A percentile compares a stretch with the other conserved stretches of the same genome.
These are phyloP conservation scores for Crossaster papposus DNA, from an alignment of 53 echinoderm and acorn worm species.

Conservation along the genomic window DNA sequence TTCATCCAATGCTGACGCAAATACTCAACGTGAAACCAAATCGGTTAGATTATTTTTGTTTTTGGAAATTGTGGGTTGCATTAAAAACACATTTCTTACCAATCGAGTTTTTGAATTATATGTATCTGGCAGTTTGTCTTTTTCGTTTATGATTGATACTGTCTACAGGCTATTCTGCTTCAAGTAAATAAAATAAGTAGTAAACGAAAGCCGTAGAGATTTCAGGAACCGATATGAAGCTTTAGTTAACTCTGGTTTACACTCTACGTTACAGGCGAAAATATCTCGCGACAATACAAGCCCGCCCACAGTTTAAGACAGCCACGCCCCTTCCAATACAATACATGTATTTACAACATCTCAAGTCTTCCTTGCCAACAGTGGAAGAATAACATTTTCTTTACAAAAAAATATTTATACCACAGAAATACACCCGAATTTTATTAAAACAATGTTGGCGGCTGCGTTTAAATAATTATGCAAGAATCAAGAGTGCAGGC, in stretches of 20 bases:
- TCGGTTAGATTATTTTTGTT: too few species aligned
- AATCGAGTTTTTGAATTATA: too few species aligned
- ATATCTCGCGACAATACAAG: neutral
- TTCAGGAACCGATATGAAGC: too few species aligned
- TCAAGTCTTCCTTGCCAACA: neutral
- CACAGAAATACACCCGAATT: conserved; percentile 34
- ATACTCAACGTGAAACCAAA: too few species aligned
- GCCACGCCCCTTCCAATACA: neutral
- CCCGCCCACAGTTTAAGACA: neutral
- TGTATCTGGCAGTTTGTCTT: too few species aligned
- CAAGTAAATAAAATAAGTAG: too few species aligned
- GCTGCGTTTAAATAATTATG: conserved; percentile 17
- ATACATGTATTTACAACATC: conserved; percentile 22
- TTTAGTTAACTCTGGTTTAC: neutral
- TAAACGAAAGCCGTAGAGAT: too few species aligned
- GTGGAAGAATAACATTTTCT: conserved; percentile 16
- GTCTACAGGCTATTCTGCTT: too few species aligned
- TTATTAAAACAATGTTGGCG: conserved; percentile 31
- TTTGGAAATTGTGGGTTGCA: too few species aligned
- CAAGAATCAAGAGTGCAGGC: conserved; percentile 17
- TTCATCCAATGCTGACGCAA: too few species aligned
- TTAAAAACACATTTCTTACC: too few species aligned
- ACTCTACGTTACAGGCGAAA: conserved; percentile 15
- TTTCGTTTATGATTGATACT: too few species aligned
- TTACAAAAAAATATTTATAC: neutral